phyloP scores from a whole-genome alignment of 2,888 invertebrate species.

The Cataglyphis rosenhaueri region DNA sequence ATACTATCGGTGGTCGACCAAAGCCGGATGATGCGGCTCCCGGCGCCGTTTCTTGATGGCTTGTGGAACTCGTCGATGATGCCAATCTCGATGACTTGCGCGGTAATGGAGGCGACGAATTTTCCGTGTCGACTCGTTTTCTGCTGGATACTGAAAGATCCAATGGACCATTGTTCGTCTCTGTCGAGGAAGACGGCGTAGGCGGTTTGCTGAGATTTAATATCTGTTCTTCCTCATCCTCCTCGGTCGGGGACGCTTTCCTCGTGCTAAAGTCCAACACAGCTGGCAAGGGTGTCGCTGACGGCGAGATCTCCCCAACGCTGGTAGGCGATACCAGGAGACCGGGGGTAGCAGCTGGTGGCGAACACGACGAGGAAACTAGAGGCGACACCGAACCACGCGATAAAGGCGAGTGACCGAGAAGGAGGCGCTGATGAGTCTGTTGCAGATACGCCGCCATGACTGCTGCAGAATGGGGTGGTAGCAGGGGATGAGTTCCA shows the following conservation, averaged over 20 bases:
- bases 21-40: conserved; percentile 85
- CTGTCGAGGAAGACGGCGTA: conserved; percentile 87
- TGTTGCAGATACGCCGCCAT: conserved; percentile 93
- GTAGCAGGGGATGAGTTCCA: conserved; percentile 89
- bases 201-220: conserved; percentile 91
- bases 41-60: conserved; percentile 77
- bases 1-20: conserved; percentile 89
- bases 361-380: conserved; percentile 90
- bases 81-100: conserved; percentile 89
- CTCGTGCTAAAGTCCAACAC: conserved; percentile 94
- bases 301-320: conserved; percentile 86
- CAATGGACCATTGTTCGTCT: conserved; percentile 89
- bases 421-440: conserved; percentile 91
- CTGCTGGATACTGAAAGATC: conserved; percentile 93
- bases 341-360: conserved; percentile 86
- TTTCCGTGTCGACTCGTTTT: conserved; percentile 90
- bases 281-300: conserved; percentile 85
- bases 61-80: conserved; percentile 69
- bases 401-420: conserved; percentile 88
- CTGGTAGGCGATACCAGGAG: conserved; percentile 87
- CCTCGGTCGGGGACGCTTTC: conserved; percentile 86
- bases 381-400: conserved; percentile 89
- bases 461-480: conserved; percentile 91
- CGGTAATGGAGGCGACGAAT: conserved; percentile 87
- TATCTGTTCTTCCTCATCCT: conserved; percentile 89